These are phyloP conservation scores for Pseudococcus viburni DNA, from an alignment of 2,888 invertebrate species.

Conservation along the genomic window DNA sequence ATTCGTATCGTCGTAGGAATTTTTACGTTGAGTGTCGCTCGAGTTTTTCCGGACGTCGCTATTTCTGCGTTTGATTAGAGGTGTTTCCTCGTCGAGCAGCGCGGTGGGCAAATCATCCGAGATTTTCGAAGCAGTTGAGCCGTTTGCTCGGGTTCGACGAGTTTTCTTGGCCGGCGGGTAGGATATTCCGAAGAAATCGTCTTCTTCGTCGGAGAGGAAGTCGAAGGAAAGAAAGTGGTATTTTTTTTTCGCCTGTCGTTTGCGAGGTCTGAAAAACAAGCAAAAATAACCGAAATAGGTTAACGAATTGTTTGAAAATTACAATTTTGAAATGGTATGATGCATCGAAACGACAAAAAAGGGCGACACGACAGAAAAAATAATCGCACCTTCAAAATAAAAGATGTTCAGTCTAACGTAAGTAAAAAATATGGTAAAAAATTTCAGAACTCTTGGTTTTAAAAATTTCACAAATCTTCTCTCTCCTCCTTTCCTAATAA, in stretches of 20 bases:
- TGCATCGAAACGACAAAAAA: no score
- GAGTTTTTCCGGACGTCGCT: background rate
- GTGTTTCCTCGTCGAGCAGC: background rate
- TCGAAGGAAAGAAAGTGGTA: background rate
- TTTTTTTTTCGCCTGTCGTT: constrained; percentile 35
- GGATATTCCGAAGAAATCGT: constrained; percentile 13
- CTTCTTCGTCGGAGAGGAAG: constrained; percentile 16
- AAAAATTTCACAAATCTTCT: no score
- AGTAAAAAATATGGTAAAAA: no score
- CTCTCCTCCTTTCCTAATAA: no score
- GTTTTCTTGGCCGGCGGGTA: background rate
- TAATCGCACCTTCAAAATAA: no score
- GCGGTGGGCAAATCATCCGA: background rate
- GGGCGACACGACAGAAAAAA: no score
- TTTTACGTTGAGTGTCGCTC: background rate
- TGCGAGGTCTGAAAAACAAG: constrained; percentile 39
- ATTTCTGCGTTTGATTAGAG: background rate
- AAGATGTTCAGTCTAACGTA: no score
- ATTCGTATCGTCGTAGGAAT: background rate
- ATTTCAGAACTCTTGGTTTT: no score
- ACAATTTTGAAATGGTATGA: no score
- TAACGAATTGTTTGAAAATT: background rate
- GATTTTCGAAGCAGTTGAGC: background rate
- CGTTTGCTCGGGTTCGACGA: background rate
- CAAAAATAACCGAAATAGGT: background rate